Evolutionary conservation across 2,113 vertebrate genomes (phyloP).

Genomic region (Lagopus leucura): DNA sequence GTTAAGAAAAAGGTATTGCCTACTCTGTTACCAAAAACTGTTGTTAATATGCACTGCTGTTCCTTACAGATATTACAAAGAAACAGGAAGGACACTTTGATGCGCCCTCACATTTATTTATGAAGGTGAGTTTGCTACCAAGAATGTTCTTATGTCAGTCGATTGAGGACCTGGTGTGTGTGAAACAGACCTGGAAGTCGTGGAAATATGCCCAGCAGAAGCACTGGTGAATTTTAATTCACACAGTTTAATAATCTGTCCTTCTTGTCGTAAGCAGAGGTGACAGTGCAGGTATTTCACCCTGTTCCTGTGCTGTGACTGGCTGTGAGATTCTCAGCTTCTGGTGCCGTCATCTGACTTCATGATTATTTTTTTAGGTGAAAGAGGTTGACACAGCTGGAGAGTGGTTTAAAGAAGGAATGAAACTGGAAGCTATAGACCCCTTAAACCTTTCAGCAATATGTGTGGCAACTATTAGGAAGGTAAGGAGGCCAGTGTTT

Average conservation of each 20-base stretch:
- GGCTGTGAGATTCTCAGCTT: neutral
- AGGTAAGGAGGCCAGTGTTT: conserved; percentile 79
- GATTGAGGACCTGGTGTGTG: neutral
- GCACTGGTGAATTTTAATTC: neutral
- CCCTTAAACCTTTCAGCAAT: conserved; percentile 98
- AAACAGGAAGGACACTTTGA: conserved; percentile 93
- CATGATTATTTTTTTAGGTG: conserved; percentile 76
- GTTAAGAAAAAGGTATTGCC: neutral
- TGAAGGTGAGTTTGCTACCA: conserved; percentile 86
- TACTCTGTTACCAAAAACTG: conserved; percentile 48
- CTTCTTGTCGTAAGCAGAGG: neutral
- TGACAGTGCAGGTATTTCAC: neutral
- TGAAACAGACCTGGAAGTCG: neutral
- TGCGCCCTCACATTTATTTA: conserved; percentile 90
- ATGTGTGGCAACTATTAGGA: conserved; percentile 98
- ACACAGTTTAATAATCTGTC: neutral
- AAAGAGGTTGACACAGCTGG: conserved; percentile 94
- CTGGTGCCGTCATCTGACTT: conserved; percentile 57
- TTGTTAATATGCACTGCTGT: conserved; percentile 49
- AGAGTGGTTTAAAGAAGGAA: conserved; percentile 98
- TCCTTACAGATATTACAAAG: conserved; percentile 89
- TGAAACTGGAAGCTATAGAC: conserved; percentile 98
- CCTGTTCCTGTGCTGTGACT: neutral
- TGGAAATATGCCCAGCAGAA: neutral
- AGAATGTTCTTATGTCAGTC: conserved; percentile 16